Conservation (phyloP, 2,797 vertebrate genomes). For the Telmatherina bonti region DNA sequence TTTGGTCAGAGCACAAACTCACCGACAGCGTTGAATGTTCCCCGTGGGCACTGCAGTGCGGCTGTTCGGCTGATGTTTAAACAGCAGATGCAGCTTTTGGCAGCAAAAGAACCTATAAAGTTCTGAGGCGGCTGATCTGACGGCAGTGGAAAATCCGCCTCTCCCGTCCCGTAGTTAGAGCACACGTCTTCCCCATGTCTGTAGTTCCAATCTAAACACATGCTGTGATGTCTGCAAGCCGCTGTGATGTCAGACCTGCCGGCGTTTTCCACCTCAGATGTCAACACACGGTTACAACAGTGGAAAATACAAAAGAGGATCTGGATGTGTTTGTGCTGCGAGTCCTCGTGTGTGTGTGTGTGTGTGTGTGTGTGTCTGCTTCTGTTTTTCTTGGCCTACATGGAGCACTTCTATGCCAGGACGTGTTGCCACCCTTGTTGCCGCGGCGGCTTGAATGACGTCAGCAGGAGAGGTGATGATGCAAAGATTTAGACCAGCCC, state of each 20-base stretch:
- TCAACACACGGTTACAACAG: constrained; percentile 18
- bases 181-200: constrained; percentile 32
- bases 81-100: background rate
- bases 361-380: background rate
- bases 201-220: constrained; percentile 23
- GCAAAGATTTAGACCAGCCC: constrained; percentile 43
- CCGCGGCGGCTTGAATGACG: constrained; percentile 20
- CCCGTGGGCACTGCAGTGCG: constrained; percentile 82
- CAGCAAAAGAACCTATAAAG: background rate
- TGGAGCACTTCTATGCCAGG: constrained; percentile 20
- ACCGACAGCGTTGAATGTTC: constrained; percentile 99
- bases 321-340: background rate
- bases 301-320: constrained; percentile 22
- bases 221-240: background rate
- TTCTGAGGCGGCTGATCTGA: constrained; percentile 20
- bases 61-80: background rate
- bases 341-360: background rate
- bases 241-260: constrained; percentile 27
- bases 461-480: constrained; percentile 35
- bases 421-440: constrained; percentile 31
- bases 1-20: constrained; percentile 95
- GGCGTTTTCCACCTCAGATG: constrained; percentile 18
- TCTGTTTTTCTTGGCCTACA: constrained; percentile 47
- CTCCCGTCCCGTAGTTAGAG: constrained; percentile 15
- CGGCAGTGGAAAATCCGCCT: constrained; percentile 29